phyloP scores from a whole-genome alignment of 2,888 invertebrate species.

The Tipula unca region DNA sequence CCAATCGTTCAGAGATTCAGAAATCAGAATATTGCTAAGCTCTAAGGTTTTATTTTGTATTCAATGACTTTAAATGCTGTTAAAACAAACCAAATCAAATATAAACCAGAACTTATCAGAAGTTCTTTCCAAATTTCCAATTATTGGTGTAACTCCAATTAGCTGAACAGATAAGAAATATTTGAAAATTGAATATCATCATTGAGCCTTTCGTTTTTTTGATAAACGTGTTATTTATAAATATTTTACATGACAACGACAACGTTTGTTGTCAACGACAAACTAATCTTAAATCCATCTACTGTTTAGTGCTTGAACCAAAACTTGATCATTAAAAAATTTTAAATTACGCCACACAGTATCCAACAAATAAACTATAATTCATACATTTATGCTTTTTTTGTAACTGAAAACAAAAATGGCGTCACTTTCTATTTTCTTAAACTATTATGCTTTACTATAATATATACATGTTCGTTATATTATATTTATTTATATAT shows the following conservation, averaged over 20 bases:
- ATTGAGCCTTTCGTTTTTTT: neutral
- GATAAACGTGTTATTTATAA: neutral
- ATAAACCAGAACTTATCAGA: too few species aligned
- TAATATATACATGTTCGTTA: neutral
- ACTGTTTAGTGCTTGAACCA: neutral
- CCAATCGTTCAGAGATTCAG: too few species aligned
- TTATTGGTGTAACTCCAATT: too few species aligned
- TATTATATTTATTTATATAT: neutral
- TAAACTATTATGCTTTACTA: neutral
- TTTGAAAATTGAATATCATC: neutral
- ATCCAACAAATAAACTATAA: neutral
- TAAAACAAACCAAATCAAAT: too few species aligned
- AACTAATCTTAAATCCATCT: neutral
- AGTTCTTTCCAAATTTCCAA: too few species aligned
- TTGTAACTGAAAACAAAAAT: neutral
- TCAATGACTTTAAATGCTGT: too few species aligned
- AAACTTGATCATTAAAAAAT: neutral
- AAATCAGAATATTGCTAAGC: too few species aligned
- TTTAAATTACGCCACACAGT: neutral
- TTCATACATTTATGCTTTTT: neutral
- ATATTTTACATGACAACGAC: neutral
- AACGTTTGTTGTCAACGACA: neutral
- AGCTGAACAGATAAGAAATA: neutral
- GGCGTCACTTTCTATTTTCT: neutral
- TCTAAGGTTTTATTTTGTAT: too few species aligned